A percentile compares a stretch with the other conserved stretches of the same genome.
Conservation (phyloP, 53 echinoderm and acorn worm species). For the Pentamera pediparva region DNA sequence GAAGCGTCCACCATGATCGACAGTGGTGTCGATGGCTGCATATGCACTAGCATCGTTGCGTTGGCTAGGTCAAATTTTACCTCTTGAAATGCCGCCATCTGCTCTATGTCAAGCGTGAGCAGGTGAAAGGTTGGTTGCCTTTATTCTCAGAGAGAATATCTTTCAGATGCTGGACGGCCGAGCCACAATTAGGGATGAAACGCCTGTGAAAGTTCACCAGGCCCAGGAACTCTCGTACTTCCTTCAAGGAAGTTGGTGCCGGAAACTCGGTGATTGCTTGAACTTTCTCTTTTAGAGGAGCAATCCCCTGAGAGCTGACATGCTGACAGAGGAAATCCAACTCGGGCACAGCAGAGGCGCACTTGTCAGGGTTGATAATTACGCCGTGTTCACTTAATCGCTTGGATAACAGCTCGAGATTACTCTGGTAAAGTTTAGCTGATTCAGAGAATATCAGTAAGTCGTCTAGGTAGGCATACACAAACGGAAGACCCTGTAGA, state of each 20-base stretch:
- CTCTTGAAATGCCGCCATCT: background rate
- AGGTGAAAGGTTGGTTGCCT: background rate
- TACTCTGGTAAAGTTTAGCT: too few species aligned
- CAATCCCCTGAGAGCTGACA: background rate
- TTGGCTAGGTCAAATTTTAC: conserved; percentile 28
- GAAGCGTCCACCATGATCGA: conserved; percentile 31
- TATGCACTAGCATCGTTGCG: conserved; percentile 23
- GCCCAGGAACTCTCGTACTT: conserved; percentile 11
- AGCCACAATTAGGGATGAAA: conserved; percentile 17
- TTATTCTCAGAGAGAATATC: conserved; percentile 5
- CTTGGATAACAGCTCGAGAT: too few species aligned
- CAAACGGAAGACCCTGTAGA: too few species aligned
- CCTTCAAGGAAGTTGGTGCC: background rate
- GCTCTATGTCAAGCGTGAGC: background rate
- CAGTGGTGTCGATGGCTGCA: conserved; percentile 3
- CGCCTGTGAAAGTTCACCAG: conserved; percentile 17
- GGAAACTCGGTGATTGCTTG: conserved; percentile 21
- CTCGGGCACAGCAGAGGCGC: conserved; percentile 11
- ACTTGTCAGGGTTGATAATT: conserved; percentile 29
- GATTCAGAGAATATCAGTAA: too few species aligned
- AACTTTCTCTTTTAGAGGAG: conserved; percentile 11
- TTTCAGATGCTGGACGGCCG: background rate
- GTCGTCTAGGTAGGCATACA: too few species aligned
- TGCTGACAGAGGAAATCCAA: conserved; percentile 19
- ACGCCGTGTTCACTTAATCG: too few species aligned